Evolutionary conservation across 2,113 vertebrate genomes (phyloP).

Genomic region (Nerophis lumbriciformis): DNA sequence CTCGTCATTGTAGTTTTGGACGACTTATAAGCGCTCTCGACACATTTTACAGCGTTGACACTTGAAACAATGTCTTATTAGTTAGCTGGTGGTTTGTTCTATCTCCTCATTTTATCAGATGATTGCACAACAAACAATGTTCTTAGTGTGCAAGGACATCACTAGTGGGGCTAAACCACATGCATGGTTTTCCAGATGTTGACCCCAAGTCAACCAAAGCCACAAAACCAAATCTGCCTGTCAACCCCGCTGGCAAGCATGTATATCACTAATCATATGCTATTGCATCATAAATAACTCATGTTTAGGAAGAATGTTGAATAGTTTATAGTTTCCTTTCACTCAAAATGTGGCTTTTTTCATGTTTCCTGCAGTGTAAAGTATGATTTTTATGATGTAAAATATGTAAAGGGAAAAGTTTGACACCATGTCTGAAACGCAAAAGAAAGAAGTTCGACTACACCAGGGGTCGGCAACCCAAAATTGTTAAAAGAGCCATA

Average conservation of each 20-base stretch:
- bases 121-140: not conserved
- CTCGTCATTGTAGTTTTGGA: constrained; percentile 15
- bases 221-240: constrained; percentile 29
- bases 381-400: constrained; percentile 24
- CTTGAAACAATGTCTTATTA: constrained; percentile 14
- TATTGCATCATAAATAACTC: constrained; percentile 21
- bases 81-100: constrained; percentile 24
- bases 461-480: not conserved
- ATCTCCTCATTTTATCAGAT: not conserved
- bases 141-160: not conserved
- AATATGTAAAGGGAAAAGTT: not conserved
- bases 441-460: not conserved
- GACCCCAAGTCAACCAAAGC: constrained; percentile 22
- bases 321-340: constrained; percentile 32
- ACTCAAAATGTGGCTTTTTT: not conserved
- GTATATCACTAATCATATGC: constrained; percentile 19
- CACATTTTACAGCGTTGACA: constrained; percentile 1
- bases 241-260: constrained; percentile 18
- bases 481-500: no score
- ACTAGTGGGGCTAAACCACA: constrained; percentile 2
- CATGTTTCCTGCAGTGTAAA: not conserved
- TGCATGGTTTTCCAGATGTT: constrained; percentile 34
- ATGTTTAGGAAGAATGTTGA: constrained; percentile 13
- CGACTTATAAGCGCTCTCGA: not conserved
- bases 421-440: not conserved